These are phyloP conservation scores for Anodontia alba DNA, from an alignment of 2,888 invertebrate species.

Conservation along the genomic window DNA sequence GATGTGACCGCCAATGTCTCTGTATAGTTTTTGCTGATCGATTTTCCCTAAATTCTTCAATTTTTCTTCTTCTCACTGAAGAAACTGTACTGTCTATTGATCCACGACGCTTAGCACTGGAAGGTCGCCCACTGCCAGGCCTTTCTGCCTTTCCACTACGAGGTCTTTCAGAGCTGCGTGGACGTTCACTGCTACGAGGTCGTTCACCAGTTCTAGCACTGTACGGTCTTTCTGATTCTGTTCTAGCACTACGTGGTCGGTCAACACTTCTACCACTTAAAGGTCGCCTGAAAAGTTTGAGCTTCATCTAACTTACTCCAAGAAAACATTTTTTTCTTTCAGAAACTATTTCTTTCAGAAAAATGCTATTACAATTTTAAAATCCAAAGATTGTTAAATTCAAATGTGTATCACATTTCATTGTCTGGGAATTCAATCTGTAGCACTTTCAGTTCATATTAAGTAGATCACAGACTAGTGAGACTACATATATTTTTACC, in stretches of 20 bases:
- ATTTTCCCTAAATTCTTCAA: constrained; percentile 68
- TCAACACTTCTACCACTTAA: constrained; percentile 11
- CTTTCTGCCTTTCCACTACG: constrained; percentile 30
- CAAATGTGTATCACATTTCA: no score
- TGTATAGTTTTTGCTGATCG: constrained; percentile 80
- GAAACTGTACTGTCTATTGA: constrained; percentile 49
- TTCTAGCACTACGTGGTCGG: constrained; percentile 56
- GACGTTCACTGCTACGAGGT: constrained; percentile 14
- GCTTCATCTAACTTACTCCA: no score
- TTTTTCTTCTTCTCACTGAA: constrained; percentile 36
- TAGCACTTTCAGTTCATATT: no score
- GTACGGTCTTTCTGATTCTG: constrained; percentile 47
- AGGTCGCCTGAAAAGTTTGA: constrained; percentile 1
- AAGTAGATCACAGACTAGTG: no score
- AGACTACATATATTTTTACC: no score
- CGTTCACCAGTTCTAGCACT: constrained; percentile 47
- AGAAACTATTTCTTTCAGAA: no score
- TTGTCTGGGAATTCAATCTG: no score
- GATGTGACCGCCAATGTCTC: constrained; percentile 72
- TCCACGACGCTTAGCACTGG: background rate
- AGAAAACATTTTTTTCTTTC: no score
- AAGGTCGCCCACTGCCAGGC: background rate
- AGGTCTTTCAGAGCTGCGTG: constrained; percentile 37
- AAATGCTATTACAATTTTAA: no score
- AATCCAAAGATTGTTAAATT: no score